Base-by-base conservation (phyloP, 2,797 vertebrate genomes). In the Typhlichthys eigenmanni region DNA sequence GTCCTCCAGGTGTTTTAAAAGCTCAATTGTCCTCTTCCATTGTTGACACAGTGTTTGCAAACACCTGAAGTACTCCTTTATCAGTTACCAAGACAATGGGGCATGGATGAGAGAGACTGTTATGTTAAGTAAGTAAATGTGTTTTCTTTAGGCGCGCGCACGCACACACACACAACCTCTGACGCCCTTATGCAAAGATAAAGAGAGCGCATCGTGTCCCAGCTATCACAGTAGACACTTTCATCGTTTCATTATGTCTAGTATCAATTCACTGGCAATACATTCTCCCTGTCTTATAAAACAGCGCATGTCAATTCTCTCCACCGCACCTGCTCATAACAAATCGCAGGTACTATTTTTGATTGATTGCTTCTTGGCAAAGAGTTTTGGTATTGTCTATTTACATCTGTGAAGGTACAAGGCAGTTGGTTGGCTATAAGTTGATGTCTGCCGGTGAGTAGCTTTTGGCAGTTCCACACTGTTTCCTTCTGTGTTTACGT, bases 181-280 rank as follows among this genome's bases (percentile, higher is more conserved):
- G 43, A 46, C 49, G 34, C 13, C 4, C 58, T 61, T 55, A 14
- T 19, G 62, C 4, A 16, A 8, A 61, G 11, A 52, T 32, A 65
- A 46, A 72, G 47, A 53, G 58, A 38, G 47, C 72, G 61, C 48
- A 63, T 55, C 68, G 60, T 80, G 70, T 80, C 71, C 64, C 0
- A 61, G n/a, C 62, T 58, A 70, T 57, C 0, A 50, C 60, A 75
- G 62, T 51, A 53, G 77, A 85, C 67, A 57, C 68, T 80, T 87
- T 87, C 84, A 87, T 84, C 75, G 76, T 88, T 88, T 86, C 83
- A 85, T 87, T 81, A 86, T 72, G 75, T 83, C 82, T 80, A 66
- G 80, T 83, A 85, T 87, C 84, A 89, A 79, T 85, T 87, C 75
- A 72, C 64, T 2, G 19, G 66, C 80, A 74, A 69, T 88, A 86